Conservation (phyloP, 2,888 invertebrate genomes). For the Nemurella pictetii region DNA sequence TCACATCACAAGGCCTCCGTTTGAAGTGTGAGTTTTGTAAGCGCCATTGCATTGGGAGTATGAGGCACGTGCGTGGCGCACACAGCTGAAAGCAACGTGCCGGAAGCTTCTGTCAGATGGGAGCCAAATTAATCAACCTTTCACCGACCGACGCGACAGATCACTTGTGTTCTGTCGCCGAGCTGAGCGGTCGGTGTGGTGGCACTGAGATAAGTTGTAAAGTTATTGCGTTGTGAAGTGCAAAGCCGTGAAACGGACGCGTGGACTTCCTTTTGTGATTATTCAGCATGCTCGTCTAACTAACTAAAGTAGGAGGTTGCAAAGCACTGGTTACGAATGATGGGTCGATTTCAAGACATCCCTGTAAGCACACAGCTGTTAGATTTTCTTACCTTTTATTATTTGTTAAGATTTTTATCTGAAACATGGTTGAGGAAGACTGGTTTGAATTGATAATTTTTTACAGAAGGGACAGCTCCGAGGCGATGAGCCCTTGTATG, state of each 20-base stretch:
- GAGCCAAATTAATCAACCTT: neutral
- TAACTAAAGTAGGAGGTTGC: neutral
- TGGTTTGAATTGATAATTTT: no score
- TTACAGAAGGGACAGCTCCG: neutral
- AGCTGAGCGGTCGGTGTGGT: neutral
- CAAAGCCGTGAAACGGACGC: no score
- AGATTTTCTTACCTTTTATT: neutral
- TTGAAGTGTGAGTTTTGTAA: no score
- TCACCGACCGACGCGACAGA: no score
- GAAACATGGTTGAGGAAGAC: no score
- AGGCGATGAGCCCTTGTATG: conserved; percentile 57
- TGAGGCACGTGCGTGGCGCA: neutral
- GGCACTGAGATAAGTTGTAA: no score
- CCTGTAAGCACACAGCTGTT: neutral
- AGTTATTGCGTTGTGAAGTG: neutral
- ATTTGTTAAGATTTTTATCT: no score
- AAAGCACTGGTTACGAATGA: neutral
- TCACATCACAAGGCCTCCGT: no score
- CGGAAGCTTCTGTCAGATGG: neutral
- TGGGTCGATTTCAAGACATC: neutral
- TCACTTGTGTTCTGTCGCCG: neutral
- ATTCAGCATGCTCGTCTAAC: neutral
- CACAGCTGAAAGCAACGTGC: neutral
- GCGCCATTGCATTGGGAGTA: neutral
- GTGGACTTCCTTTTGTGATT: neutral